Percentiles rank a stretch among this genome's conserved stretches.
These are phyloP conservation scores for Falco rusticolus DNA, from an alignment of 2,797 vertebrate species.

Conservation along the genomic window DNA sequence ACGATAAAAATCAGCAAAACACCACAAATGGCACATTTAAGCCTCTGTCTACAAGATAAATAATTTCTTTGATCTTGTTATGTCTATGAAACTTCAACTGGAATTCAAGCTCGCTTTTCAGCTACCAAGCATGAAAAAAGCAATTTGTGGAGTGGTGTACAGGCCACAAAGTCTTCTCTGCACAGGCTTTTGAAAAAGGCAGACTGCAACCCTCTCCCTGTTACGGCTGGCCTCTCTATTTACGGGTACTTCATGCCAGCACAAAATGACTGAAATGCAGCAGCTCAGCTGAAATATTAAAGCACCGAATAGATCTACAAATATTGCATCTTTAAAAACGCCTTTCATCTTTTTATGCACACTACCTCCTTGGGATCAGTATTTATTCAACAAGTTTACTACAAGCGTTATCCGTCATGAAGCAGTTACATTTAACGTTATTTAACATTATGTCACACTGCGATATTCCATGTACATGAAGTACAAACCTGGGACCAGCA, in stretches of 20 bases:
- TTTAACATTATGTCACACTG: not conserved
- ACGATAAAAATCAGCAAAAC: not conserved
- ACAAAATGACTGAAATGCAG: not conserved
- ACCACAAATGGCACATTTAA: not conserved
- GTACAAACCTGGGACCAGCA: not conserved
- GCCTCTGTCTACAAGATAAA: not conserved
- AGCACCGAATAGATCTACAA: rapidly evolving
- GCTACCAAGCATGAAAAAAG: not conserved
- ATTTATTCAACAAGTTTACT: not conserved
- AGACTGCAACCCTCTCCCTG: not conserved
- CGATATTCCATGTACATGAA: rapidly evolving
- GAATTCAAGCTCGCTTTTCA: not conserved
- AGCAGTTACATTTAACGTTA: not conserved
- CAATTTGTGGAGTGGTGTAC: not conserved
- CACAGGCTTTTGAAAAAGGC: not conserved
- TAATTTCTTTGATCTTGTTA: conserved; percentile 18
- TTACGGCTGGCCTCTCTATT: not conserved
- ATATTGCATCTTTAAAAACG: not conserved
- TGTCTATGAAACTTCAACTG: not conserved
- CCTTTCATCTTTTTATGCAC: not conserved
- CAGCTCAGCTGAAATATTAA: not conserved
- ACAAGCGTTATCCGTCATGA: rapidly evolving
- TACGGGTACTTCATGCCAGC: not conserved
- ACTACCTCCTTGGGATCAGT: not conserved
- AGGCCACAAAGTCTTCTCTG: not conserved